Evolutionary conservation across 2,797 vertebrate species (phyloP).

Genomic region (Huso huso): DNA sequence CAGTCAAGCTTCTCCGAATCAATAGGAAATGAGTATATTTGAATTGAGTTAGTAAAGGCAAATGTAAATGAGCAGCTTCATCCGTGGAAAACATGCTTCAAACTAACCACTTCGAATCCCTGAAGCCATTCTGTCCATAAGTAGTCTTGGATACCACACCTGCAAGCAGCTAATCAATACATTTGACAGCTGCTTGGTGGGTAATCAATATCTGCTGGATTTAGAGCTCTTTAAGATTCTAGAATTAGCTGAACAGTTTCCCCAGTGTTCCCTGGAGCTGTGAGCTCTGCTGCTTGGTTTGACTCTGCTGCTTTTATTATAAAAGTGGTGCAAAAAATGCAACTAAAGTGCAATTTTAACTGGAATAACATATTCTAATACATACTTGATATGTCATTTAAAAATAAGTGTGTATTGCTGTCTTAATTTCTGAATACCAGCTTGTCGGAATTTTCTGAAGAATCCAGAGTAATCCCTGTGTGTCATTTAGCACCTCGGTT

Average conservation of each 20-base stretch:
- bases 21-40: neutral
- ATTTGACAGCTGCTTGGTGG: conserved; percentile 33
- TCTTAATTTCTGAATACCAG: too few relatives aligned
- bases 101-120: conserved; percentile 26
- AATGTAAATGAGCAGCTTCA: conserved; percentile 24
- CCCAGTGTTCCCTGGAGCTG: conserved; percentile 22
- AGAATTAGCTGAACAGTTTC: conserved; percentile 35
- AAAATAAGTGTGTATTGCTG: too few relatives aligned
- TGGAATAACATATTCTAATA: too few relatives aligned
- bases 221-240: conserved; percentile 37
- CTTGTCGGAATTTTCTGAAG: too few relatives aligned
- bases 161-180: conserved; percentile 46
- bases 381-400: too few relatives aligned
- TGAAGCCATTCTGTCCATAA: conserved; percentile 19
- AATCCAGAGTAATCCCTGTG: too few relatives aligned
- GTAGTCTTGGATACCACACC: conserved; percentile 27
- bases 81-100: conserved; percentile 25
- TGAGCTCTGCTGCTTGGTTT: too few relatives aligned
- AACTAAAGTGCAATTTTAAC: neutral
- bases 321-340: neutral
- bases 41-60: neutral
- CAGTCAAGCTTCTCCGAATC: neutral
- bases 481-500: too few relatives aligned
- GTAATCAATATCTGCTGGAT: conserved; percentile 49
- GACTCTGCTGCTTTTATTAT: neutral